A percentile compares a stretch with the other conserved stretches of the same genome.
Conservation (phyloP, 2,888 invertebrate species). For the Hybos culiciformis region DNA sequence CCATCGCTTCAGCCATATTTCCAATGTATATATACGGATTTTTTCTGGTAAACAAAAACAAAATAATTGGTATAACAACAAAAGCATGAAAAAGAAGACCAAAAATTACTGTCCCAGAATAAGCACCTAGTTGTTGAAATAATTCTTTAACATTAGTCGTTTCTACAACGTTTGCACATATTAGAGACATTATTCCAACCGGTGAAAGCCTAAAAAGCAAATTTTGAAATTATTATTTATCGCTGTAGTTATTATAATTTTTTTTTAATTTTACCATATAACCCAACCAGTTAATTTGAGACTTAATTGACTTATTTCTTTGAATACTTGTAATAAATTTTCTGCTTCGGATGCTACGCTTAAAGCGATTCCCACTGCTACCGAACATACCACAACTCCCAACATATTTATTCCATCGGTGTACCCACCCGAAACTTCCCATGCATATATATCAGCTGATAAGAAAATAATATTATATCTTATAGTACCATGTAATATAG, state of each 20-base stretch:
- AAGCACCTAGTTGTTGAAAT: constrained; percentile 52
- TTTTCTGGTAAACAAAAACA: constrained; percentile 43
- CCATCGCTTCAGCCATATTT: constrained; percentile 50
- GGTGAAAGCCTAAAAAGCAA: constrained; percentile 41
- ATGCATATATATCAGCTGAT: constrained; percentile 22
- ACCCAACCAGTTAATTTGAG: constrained; percentile 52
- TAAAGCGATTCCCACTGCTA: constrained; percentile 51
- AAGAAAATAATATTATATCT: too few relatives aligned
- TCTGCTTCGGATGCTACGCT: constrained; percentile 47
- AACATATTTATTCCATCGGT: constrained; percentile 44
- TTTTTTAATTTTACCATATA: constrained; percentile 45
- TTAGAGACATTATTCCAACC: constrained; percentile 47
- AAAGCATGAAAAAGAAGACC: constrained; percentile 57
- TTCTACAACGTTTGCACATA: constrained; percentile 50
- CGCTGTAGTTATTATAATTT: not conserved
- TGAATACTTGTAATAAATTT: constrained; percentile 49
- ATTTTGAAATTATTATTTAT: not conserved
- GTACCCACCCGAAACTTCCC: constrained; percentile 37
- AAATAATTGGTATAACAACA: constrained; percentile 53
- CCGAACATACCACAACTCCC: constrained; percentile 45
- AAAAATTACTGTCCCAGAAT: constrained; percentile 53
- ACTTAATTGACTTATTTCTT: constrained; percentile 44
- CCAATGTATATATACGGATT: constrained; percentile 45
- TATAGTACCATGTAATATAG: too few relatives aligned
- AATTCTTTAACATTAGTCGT: constrained; percentile 48